Evolutionary conservation across 2,888 invertebrate species (phyloP).

Genomic region (Pteria penguin): DNA sequence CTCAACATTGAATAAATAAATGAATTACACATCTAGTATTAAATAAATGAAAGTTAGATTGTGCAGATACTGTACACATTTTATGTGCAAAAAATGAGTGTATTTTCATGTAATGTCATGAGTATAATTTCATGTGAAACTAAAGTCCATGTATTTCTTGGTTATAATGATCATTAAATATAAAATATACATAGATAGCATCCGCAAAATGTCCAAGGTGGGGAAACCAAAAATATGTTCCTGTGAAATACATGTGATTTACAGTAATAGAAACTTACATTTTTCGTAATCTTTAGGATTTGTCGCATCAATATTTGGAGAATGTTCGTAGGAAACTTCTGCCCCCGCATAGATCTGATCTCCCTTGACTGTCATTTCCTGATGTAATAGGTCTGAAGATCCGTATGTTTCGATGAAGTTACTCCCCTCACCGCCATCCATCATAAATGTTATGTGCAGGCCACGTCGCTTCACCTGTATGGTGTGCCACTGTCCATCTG

Average conservation of each 20-base stretch:
- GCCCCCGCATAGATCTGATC: constrained; percentile 55
- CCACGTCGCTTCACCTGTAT: constrained; percentile 94
- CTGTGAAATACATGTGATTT: background rate
- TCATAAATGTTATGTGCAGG: constrained; percentile 92
- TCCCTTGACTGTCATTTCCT: constrained; percentile 39
- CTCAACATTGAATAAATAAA: too few species aligned
- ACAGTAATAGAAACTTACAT: constrained; percentile 22
- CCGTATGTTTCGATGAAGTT: constrained; percentile 79
- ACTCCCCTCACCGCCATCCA: constrained; percentile 95
- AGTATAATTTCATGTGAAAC: too few species aligned
- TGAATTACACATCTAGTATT: too few species aligned
- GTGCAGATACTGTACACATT: too few species aligned
- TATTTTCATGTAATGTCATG: too few species aligned
- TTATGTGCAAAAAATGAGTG: too few species aligned
- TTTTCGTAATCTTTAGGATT: constrained; percentile 24
- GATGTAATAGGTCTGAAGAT: constrained; percentile 74
- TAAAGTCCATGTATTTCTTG: too few species aligned
- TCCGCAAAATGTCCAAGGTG: too few species aligned
- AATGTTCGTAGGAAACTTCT: constrained; percentile 42
- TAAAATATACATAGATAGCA: too few species aligned
- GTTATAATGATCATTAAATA: too few species aligned
- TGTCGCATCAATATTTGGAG: background rate
- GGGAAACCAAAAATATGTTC: too few species aligned
- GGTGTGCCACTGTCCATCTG: constrained; percentile 98
- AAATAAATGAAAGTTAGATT: too few species aligned